Evolutionary conservation across 2,113 vertebrate genomes (phyloP).

Genomic region (Dromaius novaehollandiae): DNA sequence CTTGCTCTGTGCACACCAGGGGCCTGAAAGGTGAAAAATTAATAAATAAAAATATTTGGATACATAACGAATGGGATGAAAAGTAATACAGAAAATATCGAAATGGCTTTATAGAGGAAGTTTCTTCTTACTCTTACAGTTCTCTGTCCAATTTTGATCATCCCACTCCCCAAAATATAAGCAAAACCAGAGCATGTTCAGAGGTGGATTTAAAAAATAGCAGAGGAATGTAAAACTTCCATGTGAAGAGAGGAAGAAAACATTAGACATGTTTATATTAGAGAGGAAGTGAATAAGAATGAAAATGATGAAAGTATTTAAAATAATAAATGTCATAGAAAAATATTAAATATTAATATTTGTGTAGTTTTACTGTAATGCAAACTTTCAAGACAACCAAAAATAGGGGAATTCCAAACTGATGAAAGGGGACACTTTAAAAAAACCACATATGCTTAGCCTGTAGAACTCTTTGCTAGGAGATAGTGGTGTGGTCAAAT

Average conservation of each 20-base stretch:
- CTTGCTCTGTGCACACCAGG: not conserved
- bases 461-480: not conserved
- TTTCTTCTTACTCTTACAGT: not conserved
- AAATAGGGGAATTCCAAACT: not conserved
- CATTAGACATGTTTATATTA: not conserved
- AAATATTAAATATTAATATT: not conserved
- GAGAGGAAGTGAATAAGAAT: not conserved
- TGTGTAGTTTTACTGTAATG: not conserved
- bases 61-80: not conserved
- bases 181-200: not conserved
- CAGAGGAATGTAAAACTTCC: not conserved
- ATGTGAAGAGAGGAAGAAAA: not conserved
- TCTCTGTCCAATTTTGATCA: not conserved
- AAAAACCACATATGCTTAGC: not conserved
- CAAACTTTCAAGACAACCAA: not conserved
- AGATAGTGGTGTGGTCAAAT: not conserved
- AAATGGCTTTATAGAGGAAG: not conserved
- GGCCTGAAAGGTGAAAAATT: not conserved
- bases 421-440: not conserved
- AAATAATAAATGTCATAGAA: not conserved
- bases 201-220: not conserved
- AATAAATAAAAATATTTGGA: conserved; percentile 9
- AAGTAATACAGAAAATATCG: not conserved
- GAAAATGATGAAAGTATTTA: not conserved
- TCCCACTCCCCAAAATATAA: not conserved